Percentiles rank a stretch among this genome's conserved stretches.
These are phyloP conservation scores for Pseudoatta argentina DNA, from an alignment of 1,140 invertebrate genomes.

Conservation along the genomic window DNA sequence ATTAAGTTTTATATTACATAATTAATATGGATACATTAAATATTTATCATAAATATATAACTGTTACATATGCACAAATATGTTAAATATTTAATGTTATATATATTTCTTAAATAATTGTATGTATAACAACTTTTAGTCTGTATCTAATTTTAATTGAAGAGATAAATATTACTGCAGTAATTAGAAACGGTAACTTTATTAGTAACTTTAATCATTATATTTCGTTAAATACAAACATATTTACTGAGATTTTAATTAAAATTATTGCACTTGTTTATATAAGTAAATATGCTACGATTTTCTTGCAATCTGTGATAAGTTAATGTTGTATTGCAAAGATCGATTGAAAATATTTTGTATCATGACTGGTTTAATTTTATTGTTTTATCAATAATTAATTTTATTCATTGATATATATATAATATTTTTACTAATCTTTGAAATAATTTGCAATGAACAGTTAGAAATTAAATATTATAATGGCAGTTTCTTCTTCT, in stretches of 20 bases:
- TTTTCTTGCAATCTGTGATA: background rate
- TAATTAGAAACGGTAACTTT: background rate
- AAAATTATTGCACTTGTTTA: background rate
- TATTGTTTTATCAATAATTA: background rate
- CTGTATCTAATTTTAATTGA: background rate
- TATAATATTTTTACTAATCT: background rate
- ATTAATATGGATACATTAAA: constrained; percentile 27
- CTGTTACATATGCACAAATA: background rate
- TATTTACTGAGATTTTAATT: background rate
- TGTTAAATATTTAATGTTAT: background rate
- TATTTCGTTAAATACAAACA: background rate
- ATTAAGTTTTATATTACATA: constrained; percentile 39
- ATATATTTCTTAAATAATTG: background rate
- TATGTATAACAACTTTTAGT: constrained; percentile 13
- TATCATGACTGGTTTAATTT: no score
- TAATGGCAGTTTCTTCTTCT: background rate
- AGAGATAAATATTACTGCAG: background rate
- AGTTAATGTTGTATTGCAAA: constrained; percentile 12
- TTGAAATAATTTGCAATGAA: background rate
- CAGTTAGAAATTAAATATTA: constrained; percentile 3
- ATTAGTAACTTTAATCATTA: constrained; percentile 19
- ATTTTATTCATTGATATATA: background rate
- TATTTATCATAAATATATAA: background rate
- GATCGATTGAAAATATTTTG: background rate
- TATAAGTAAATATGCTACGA: background rate